Base-by-base conservation (phyloP, 2,888 invertebrate species). In the Polydrusus cervinus region DNA sequence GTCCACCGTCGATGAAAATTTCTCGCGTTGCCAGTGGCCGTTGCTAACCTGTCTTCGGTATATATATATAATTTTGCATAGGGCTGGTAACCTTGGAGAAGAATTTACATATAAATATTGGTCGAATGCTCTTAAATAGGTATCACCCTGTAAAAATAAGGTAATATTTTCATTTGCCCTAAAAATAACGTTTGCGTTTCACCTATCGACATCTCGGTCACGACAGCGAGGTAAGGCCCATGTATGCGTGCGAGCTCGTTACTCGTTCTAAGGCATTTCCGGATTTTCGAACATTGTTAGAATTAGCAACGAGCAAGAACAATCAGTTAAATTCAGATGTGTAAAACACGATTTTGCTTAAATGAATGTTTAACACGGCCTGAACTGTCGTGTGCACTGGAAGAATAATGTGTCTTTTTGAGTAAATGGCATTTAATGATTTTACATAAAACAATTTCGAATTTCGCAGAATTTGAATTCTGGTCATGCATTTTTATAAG, bases 201-300 rank as follows among this genome's bases (percentile, higher is more conserved):
- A 61, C 51, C 71, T 66, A 75, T 75, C 75, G 75, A 67, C 67
- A 71, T 75, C 62, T 67, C 40, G 47, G 71, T 75, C 75, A 75
- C 75, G 71, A 75, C 62, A 30, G 16, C 5, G 60, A 34, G 57
- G 45, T 67, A 55, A 38, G 57, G 30, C 47, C 55, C 67, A 71
- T 71, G 71, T 71, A 75, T 71, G 71, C 75, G 71, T 75, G 75
- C 71, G 75, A 75, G 74, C 74, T 74, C 70, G 65, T 74, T 74
- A 65, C 67, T 75, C 62, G 66, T 51, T 18, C 45, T 47, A 20
- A 30, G 60, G 57, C 77, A 70, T 74, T 77, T 77, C 77, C 77
- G 74, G 77, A 74, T 77, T 71, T 74, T 73, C 73, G 47, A 74
- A 74, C 74, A 70, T 74, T 74, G 77, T 77, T 76, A 30, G 71